Base-by-base conservation (phyloP, 2,888 invertebrate species). In the Itoplectis maculator region DNA sequence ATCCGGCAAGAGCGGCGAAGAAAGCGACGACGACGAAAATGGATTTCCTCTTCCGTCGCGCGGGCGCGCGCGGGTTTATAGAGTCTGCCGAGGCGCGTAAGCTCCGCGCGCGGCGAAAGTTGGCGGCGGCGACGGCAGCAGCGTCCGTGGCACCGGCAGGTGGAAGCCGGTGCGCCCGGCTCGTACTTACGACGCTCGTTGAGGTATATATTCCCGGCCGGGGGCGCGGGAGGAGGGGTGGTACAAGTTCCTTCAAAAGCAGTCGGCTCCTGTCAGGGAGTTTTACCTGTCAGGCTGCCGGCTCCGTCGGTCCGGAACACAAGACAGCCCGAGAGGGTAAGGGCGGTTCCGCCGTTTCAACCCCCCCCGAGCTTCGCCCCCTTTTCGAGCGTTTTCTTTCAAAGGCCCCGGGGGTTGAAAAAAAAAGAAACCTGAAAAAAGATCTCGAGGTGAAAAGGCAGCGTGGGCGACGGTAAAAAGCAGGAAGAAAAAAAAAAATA, bases 241-340 rank as follows among this genome's bases (percentile, higher is more conserved):
- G n/a, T 68, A 76, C 76, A 68, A 76, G 70, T 70, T 54, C 45
- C 70, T 72, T 72, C 70, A 72, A 78, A 70, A 78, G 54, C 78
- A 65, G 78, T 65, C 70, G 70, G 70, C 23, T 18, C 54, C 70
- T 70, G 78, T 78, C 78, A 54, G 59, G 2, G 70, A 78, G 63
- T 45, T n/a, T n/a, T 70, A 70, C 70, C 70, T 65, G 69, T 61
- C 59, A 23, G 59, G 20, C 1, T 65, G 20, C 51, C 23, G 40
- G 51, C 51, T 37, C 51, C 47, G 47, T 47, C 42, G 18, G 15
- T 7, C 61, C 51, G 61, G 29, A 56, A 56, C 65, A 45, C 54
- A 63, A 65, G 63, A 65, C 65, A 72, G 70, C 54, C 11, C 1
- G n/a, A 42, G 40, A 70, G 77, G 49, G 42, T 37, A 63, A 74